A percentile compares a stretch with the other conserved stretches of the same genome.
Evolutionary conservation across 2,797 vertebrate genomes (phyloP).

Genomic region (Hafferia zeledoni): DNA sequence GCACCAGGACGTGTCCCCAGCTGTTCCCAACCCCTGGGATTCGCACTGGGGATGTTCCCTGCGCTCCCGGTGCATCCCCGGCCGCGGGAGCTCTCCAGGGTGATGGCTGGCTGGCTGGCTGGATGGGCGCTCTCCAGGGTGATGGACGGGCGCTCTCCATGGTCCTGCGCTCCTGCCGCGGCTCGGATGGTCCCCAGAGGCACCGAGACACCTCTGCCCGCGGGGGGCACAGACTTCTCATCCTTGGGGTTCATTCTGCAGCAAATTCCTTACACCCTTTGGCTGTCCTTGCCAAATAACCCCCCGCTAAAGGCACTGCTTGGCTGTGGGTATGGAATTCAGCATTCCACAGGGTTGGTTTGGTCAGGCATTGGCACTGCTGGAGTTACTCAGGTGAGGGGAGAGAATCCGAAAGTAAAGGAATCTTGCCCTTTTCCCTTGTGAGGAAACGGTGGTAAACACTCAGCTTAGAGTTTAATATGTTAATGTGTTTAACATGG

Average conservation of each 20-base stretch:
- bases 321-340: background rate
- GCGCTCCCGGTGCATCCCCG: rapidly evolving
- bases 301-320: rapidly evolving
- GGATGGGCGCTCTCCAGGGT: background rate
- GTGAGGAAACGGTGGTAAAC: background rate
- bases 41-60: rapidly evolving
- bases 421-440: background rate
- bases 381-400: background rate
- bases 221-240: rapidly evolving
- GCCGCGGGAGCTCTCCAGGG: background rate
- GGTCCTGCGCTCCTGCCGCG: background rate
- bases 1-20: rapidly evolving
- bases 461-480: background rate
- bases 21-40: rapidly evolving
- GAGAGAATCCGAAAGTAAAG: background rate
- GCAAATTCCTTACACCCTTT: rapidly evolving
- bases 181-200: background rate
- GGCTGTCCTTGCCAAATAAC: too few species aligned
- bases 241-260: background rate
- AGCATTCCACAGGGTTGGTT: rapidly evolving
- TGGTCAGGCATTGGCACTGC: too few species aligned
- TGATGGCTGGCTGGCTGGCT: background rate
- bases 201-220: background rate
- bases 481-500: background rate
- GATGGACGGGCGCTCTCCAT: background rate